Evolutionary conservation across 2,113 vertebrate genomes (phyloP), one percentile per base, ranked within the genome.

Genomic region (Nanger granti): DNA sequence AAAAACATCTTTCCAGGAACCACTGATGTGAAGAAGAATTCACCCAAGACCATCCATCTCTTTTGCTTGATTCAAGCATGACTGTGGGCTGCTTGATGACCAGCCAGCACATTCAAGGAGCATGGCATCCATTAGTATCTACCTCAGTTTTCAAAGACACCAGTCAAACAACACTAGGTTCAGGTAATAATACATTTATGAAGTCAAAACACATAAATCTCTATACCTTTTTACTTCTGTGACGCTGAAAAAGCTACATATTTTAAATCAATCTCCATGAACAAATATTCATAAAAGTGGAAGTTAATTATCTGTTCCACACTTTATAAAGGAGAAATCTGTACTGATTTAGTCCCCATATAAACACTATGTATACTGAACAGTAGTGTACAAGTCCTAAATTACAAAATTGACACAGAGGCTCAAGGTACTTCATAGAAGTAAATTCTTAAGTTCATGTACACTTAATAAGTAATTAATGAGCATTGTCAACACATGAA

Each of bases 221-320:
- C 29, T 60, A 52, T 0, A 60, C 4, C 8, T 91, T 93, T 86
- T 62, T 62, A 28, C n/a, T 55, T 73, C n/a, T 41, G 2, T 7
- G 22, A 84, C 0, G 5, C 85, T 57, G 49, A 87, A 89, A 89
- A 92, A 31, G 4, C 17, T 89, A 79, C 28, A 37, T 47, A 55
- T 95, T 84, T 69, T 44, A 86, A 92, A 44, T 92, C 69, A 85
- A 62, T 87, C 41, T 88, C 37, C 31, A 64, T 44, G 64, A 79
- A 89, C 52, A 93, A 93, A 83, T 97, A 94, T 28, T 93, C 44
- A 85, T 84, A 54, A 92, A 94, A 89, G 76, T 92, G 4, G 10
- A 91, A 85, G 28, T 89, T 60, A 85, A 60, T 52, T 64, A 80
- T 79, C 49, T 34, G 20, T 93, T 94, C 55, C 87, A 82, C 29